Conservation (phyloP, 2,113 vertebrate species). For the Myanophis thanlyinensis region DNA sequence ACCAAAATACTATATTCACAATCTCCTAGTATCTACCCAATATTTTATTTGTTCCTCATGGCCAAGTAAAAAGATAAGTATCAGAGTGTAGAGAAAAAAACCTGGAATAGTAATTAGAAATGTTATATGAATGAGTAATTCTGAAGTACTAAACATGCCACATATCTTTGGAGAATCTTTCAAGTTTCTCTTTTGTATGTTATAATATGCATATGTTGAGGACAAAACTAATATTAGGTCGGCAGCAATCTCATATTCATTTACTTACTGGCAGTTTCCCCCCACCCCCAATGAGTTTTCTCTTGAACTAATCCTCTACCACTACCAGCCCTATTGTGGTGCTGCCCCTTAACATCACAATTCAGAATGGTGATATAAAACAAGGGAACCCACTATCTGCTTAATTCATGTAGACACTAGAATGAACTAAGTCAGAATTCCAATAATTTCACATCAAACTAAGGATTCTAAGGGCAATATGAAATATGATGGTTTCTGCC, state of each 20-base stretch:
- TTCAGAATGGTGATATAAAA: not conserved
- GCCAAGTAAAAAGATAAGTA: not conserved
- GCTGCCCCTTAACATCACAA: not conserved
- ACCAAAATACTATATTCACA: not conserved
- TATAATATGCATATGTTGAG: not conserved
- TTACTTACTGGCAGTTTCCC: not conserved
- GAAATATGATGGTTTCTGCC: not conserved
- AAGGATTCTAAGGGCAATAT: not conserved
- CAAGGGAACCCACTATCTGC: not conserved
- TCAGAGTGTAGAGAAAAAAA: fast-evolving
- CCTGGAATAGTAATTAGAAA: not conserved
- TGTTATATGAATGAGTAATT: not conserved
- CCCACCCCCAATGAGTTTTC: not conserved
- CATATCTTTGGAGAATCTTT: not conserved
- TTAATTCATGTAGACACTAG: not conserved
- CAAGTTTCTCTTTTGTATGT: no score
- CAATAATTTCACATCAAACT: not conserved
- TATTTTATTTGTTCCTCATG: not conserved
- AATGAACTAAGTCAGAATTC: not conserved
- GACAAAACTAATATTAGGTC: not conserved
- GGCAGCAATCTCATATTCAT: not conserved
- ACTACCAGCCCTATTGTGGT: not conserved
- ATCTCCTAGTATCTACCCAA: not conserved
- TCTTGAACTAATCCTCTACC: not conserved
- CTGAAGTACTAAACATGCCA: not conserved